Evolutionary conservation across 1,140 invertebrate genomes (phyloP).

Genomic region (Triops longicaudatus): DNA sequence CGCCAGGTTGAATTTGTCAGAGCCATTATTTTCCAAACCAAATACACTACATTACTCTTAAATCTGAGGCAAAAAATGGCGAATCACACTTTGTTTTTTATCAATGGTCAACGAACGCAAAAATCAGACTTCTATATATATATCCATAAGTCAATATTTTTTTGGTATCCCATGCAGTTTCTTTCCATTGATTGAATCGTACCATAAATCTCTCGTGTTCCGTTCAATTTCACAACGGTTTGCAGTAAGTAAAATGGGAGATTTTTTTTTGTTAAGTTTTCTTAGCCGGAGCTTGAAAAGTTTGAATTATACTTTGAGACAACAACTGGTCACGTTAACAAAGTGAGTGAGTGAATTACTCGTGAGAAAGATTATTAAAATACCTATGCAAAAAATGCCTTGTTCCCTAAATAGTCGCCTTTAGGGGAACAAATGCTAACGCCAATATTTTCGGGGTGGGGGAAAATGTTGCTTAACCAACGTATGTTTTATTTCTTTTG

Average conservation of each 20-base stretch:
- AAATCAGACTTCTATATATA: conserved; percentile 4
- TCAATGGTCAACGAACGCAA: conserved; percentile 7
- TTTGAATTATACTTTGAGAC: not conserved
- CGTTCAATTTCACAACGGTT: not conserved
- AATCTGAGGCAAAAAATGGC: conserved; percentile 15
- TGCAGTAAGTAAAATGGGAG: not conserved
- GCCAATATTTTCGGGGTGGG: not conserved
- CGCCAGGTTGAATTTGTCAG: not conserved
- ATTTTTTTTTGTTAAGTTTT: not conserved
- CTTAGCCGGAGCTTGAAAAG: not conserved
- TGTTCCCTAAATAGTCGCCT: not conserved
- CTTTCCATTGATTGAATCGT: not conserved
- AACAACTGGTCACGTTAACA: conserved; percentile 12
- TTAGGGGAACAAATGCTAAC: not conserved
- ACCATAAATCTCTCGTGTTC: not conserved
- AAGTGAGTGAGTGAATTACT: not conserved
- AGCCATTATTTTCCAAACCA: conserved; percentile 15
- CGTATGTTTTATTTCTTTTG: conserved; percentile 16
- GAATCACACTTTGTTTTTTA: conserved; percentile 3
- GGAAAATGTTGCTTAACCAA: conserved; percentile 2
- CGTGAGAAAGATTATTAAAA: conserved; percentile 12
- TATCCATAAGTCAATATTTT: not conserved
- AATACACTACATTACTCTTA: conserved; percentile 13
- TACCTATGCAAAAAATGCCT: not conserved
- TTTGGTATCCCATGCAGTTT: not conserved